Percentiles rank a stretch among this genome's conserved stretches.
Conservation (phyloP, 2,113 vertebrate genomes). For the Pedetes capensis region DNA sequence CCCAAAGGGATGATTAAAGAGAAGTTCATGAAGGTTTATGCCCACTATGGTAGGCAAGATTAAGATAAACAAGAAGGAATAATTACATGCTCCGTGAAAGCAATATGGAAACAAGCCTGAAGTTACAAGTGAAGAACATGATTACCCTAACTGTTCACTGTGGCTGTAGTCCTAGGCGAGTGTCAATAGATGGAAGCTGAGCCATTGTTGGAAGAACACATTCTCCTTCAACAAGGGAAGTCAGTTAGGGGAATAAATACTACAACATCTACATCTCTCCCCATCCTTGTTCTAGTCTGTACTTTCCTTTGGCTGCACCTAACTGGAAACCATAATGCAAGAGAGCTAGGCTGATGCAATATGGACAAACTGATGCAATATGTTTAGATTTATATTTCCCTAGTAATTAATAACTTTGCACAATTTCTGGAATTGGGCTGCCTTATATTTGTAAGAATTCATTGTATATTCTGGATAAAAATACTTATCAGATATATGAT, state of each 20-base stretch:
- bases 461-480: background rate
- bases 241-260: background rate
- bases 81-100: background rate
- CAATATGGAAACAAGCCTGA: background rate
- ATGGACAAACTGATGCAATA: background rate
- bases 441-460: background rate
- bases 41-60: background rate
- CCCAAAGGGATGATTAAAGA: background rate
- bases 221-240: background rate
- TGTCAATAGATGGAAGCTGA: background rate
- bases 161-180: background rate
- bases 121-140: background rate
- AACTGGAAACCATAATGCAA: background rate
- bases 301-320: background rate
- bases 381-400: background rate
- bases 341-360: background rate
- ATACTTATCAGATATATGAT: background rate
- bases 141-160: background rate
- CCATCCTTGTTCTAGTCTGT: background rate
- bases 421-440: background rate
- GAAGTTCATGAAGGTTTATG: background rate
- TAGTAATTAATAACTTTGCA: background rate
- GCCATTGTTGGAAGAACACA: background rate
- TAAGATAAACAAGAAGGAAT: background rate
- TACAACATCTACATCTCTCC: background rate